phyloP scores from a whole-genome alignment of 2,113 vertebrate genomes.

The Hyla sarda region DNA sequence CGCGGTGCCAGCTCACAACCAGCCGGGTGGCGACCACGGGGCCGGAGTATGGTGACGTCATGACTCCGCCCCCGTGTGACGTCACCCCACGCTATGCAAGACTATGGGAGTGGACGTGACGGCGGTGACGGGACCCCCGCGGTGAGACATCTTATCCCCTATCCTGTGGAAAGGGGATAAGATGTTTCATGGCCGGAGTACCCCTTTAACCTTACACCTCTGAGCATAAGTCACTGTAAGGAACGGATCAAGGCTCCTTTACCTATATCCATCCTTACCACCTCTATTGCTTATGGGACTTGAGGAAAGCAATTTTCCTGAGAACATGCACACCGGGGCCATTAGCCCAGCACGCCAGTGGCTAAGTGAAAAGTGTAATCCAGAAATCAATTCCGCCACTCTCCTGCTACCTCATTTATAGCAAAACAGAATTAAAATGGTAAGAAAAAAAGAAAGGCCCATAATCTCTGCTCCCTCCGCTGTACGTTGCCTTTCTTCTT shows the following conservation, averaged over 20 bases:
- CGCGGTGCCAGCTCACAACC: no score
- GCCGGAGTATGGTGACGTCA: no score
- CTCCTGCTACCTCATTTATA: constrained; percentile 22
- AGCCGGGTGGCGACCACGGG: no score
- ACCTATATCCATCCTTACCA: not conserved
- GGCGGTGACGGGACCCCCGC: no score
- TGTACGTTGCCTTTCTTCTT: not conserved
- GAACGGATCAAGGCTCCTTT: not conserved
- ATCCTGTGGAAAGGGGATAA: no score
- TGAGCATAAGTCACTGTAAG: not conserved
- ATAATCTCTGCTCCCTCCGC: not conserved
- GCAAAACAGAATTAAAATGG: constrained; percentile 23
- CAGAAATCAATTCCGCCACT: constrained; percentile 20
- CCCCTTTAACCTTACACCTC: no score
- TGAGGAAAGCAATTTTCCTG: constrained; percentile 21
- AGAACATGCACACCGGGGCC: not conserved
- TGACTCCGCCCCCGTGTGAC: no score
- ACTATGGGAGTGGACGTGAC: no score
- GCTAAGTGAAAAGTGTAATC: not conserved
- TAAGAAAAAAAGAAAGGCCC: not conserved
- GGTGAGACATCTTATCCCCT: no score
- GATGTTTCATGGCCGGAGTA: no score
- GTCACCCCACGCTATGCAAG: no score
- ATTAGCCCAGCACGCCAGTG: not conserved
- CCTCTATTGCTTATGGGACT: not conserved